Conservation (phyloP, 1,140 invertebrate species). For the Drosophila trapezifrons region DNA sequence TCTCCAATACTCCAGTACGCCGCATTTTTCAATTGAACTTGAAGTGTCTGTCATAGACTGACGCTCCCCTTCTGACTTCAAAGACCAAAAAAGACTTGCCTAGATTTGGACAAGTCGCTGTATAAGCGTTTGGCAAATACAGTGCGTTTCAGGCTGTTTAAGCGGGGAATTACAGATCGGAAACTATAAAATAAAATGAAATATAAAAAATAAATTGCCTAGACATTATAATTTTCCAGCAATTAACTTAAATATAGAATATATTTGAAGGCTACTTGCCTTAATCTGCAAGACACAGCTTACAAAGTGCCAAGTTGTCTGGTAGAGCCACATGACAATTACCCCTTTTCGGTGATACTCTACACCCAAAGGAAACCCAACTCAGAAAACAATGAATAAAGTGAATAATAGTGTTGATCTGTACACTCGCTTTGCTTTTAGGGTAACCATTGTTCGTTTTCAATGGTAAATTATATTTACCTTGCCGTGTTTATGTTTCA, state of each 20-base stretch:
- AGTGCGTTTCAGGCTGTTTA: not conserved
- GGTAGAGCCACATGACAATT: not conserved
- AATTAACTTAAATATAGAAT: too few species aligned
- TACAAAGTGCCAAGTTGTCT: conserved; percentile 13
- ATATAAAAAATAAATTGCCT: not conserved
- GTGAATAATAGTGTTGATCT: conserved; percentile 14
- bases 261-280: not conserved
- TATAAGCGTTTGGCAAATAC: conserved; percentile 19
- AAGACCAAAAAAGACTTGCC: conserved; percentile 47
- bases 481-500: conserved; percentile 12
- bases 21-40: conserved; percentile 79
- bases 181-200: not conserved
- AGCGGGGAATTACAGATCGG: too few species aligned
- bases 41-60: conserved; percentile 58
- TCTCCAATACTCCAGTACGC: conserved; percentile 15
- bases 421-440: not conserved
- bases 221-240: not conserved
- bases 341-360: not conserved
- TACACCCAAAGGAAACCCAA: not conserved
- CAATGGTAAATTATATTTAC: conserved; percentile 7
- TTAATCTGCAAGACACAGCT: not conserved
- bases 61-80: conserved; percentile 43
- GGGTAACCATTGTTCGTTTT: conserved; percentile 24
- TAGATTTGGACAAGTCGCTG: conserved; percentile 37
- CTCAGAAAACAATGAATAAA: conserved; percentile 4